Base-by-base conservation (phyloP, 2,113 vertebrate genomes). In the Rhodinocichla rosea region DNA sequence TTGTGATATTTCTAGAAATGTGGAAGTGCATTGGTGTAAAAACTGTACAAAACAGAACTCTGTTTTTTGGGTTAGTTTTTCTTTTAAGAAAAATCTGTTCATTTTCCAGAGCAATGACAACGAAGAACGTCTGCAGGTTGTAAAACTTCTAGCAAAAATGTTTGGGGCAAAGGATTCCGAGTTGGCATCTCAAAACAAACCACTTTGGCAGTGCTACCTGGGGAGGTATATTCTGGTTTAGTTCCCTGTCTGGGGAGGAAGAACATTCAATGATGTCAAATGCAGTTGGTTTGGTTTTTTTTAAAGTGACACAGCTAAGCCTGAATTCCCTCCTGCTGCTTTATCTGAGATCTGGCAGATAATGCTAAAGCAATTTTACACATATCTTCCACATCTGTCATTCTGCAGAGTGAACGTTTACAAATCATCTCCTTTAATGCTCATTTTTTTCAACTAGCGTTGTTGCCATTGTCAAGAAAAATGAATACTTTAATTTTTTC, bases 71-170 rank as follows among this genome's bases (percentile, higher is more conserved):
- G 5, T 10, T 37, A 20, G 9, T 56, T 59, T 47, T 45, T 4
- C 28, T 60, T 73, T 70, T 26, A 1, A 24, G 59, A 73, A 33
- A 55, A 33, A 37, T 52, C 4, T 97, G 10, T 93, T 96, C 7
- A 3, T 92, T 87, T 97, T 97, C 40, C 97, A 99, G 99, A 99
- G 99, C 95, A 99, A 99, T 94, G 99, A 99, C 97, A 99, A 99
- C 80, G 99, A 99, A n/a, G 99, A 99, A 95, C 98, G 99, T 28
- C 98, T 99, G 85, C 99, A 99, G 95, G 99, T 99, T 94, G 99
- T 99, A 91, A 99, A 99, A 97, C 98, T 99, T 89, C 98, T 99
- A 89, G 99, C 99, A 90, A 99, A 99, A 98, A 99, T 99, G 99
- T 99, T 99, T 96, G 99, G 99, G 89, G 99, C 99, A 1, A 99